Conservation (phyloP, 2,113 vertebrate species). For the Acanthisitta chloris region DNA sequence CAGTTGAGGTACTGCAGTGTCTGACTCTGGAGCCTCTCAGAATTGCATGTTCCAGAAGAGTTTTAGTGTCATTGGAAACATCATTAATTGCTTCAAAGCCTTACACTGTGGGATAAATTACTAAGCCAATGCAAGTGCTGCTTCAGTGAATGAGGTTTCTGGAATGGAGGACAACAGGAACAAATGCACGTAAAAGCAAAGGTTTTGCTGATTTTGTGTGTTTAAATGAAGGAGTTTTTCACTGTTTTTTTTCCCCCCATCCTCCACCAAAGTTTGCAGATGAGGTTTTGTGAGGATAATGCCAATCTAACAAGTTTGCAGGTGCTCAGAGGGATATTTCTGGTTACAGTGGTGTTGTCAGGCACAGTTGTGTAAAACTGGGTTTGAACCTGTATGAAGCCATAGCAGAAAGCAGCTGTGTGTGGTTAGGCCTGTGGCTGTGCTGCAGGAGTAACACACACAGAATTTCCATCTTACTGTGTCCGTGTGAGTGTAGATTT, state of each 20-base stretch:
- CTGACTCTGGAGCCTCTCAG: not conserved
- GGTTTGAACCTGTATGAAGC: not conserved
- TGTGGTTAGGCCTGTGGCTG: too few relatives aligned
- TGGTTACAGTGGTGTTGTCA: not conserved
- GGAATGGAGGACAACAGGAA: not conserved
- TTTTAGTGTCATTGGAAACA: not conserved
- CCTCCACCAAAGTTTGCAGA: not conserved
- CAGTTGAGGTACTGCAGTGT: not conserved
- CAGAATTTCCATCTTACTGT: not conserved
- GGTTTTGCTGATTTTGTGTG: not conserved
- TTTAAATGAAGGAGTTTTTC: not conserved
- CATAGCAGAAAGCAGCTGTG: not conserved
- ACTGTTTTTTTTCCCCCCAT: not conserved
- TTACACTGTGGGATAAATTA: not conserved
- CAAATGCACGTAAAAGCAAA: not conserved
- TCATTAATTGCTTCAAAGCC: not conserved
- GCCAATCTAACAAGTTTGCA: not conserved
- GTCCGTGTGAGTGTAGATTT: not conserved
- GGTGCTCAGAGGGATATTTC: not conserved
- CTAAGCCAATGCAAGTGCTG: not conserved
- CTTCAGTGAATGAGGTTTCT: not conserved
- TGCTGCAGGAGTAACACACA: not conserved
- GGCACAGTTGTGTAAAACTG: not conserved
- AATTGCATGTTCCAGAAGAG: not conserved
- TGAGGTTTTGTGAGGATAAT: not conserved